Conservation (phyloP, 2,113 vertebrate species). For the Phalacrocorax brasilianus region DNA sequence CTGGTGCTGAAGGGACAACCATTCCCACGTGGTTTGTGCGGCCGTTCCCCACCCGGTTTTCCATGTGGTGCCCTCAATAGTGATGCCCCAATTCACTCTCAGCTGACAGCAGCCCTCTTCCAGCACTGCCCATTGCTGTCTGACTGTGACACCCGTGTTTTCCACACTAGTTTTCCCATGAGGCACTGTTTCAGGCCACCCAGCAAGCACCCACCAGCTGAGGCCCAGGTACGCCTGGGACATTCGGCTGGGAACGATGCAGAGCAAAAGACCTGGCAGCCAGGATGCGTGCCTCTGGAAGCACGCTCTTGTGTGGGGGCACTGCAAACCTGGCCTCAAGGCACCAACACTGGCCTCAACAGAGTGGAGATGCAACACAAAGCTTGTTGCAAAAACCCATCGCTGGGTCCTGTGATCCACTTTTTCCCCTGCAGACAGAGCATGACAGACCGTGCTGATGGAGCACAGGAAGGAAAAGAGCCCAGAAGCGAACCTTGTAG, state of each 20-base stretch:
- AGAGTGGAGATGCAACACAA: rapidly evolving
- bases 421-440: background rate
- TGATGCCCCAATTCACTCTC: background rate
- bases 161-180: background rate
- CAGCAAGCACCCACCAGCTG: background rate
- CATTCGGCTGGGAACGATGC: rapidly evolving
- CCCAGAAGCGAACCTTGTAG: background rate
- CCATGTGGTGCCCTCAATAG: background rate
- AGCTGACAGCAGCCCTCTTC: background rate
- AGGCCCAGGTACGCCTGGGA: background rate
- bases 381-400: background rate
- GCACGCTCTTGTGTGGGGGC: rapidly evolving
- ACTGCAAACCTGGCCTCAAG: background rate
- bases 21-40: rapidly evolving
- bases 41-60: background rate
- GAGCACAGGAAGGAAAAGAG: background rate
- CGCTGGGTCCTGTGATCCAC: rapidly evolving
- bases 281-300: rapidly evolving
- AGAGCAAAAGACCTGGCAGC: background rate
- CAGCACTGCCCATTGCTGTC: background rate
- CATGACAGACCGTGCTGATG: rapidly evolving
- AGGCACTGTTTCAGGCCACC: background rate
- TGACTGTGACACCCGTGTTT: rapidly evolving
- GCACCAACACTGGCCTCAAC: rapidly evolving
- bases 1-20: background rate